Evolutionary conservation across 1,140 invertebrate species (phyloP), one percentile per base, ranked within the genome.

Genomic region (Thaumetopoea pityocampa): DNA sequence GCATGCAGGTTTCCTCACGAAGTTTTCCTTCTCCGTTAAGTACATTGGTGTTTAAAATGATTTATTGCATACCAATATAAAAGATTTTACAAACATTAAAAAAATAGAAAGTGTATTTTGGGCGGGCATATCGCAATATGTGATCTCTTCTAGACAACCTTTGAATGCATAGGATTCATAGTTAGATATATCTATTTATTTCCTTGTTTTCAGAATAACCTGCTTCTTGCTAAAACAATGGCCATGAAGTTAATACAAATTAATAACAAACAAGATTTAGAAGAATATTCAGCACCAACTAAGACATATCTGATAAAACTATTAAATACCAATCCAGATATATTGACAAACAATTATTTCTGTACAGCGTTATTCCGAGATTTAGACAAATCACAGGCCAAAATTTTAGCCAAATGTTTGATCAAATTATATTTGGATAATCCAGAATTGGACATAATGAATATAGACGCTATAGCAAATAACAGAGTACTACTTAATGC

Each of bases 231-330:
- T n/a, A 81, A 78, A 58, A 55, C 58, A 14, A 64, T 72, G 36
- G 57, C 63, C 1, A 26, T 59, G 0, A 24, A 79, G 41, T 14
- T 72, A 5, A 18, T 74, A 22, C 36, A 44, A 50, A 32, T 36
- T 15, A 41, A 7, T 20, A 57, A 36, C 22, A 36, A 48, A 36
- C 32, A 29, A 10, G 51, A 56, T 12, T 14, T 33, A 6, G 40
- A 61, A 35, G 37, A 29, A 10, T 47, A 59, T 14, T 26, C 27
- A 24, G 24, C 7, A 12, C 26, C 52, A 15, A 64, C 56, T 5
- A 76, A 74, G 54, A 48, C 59, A 12, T 41, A 71, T 38, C 34
- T 81, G 19, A 60, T 84, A 5, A 73, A 70, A 49, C 51, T 67
- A 57, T 16, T 72, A 14, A 29, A 30, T 0, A 36, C 40, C 26